Evolutionary conservation across 2,888 invertebrate species (phyloP).

Genomic region (Trissoscelio sp.): DNA sequence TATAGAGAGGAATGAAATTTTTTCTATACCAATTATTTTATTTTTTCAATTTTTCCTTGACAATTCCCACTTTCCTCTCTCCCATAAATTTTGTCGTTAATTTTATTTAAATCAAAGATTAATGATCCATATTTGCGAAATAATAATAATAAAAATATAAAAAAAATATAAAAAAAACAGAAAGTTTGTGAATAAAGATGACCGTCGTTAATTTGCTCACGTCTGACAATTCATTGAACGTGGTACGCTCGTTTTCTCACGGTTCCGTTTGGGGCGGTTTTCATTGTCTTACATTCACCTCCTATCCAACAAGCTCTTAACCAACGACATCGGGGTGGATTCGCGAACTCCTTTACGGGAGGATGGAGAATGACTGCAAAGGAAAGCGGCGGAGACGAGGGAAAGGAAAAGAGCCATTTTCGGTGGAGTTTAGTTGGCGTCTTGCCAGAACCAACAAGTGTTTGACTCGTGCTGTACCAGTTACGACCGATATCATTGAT

Average conservation of each 20-base stretch:
- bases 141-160: no score
- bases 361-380: conserved; percentile 1
- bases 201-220: conserved; percentile 31
- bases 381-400: conserved; percentile 1
- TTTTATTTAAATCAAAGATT: no score
- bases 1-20: no score
- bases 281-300: conserved; percentile 57
- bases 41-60: no score
- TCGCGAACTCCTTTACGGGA: conserved; percentile 30
- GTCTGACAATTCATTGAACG: conserved; percentile 32
- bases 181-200: background rate
- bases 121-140: no score
- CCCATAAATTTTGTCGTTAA: no score
- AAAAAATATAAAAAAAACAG: background rate
- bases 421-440: conserved; percentile 67
- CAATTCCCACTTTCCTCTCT: no score
- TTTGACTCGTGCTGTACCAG: conserved; percentile 74
- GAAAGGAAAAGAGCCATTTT: conserved; percentile 52
- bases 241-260: conserved; percentile 25
- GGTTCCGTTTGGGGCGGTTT: conserved; percentile 15
- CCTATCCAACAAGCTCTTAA: conserved; percentile 45
- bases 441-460: conserved; percentile 81
- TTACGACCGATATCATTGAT: conserved; percentile 69
- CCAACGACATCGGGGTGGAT: conserved; percentile 30
- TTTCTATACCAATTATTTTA: no score